These are phyloP conservation scores for Lobophora halterata DNA, from an alignment of 2,888 invertebrate species.

Conservation along the genomic window DNA sequence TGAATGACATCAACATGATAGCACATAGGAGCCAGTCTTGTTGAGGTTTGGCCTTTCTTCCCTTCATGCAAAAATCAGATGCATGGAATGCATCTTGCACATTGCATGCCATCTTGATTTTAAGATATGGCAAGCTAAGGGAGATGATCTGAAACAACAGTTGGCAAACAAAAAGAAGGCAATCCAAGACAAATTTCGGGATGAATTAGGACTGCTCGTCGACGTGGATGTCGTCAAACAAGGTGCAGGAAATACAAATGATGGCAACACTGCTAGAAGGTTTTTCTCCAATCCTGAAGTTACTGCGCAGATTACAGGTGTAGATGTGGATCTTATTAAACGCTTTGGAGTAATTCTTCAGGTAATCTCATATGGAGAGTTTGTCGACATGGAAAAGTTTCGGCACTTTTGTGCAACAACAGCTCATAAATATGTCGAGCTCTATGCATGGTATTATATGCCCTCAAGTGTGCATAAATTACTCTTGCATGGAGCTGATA, in stretches of 20 bases:
- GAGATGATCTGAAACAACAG: constrained; percentile 6
- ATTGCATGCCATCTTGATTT: constrained; percentile 23
- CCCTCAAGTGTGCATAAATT: too few species aligned
- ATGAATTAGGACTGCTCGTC: constrained; percentile 16
- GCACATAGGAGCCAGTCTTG: constrained; percentile 16
- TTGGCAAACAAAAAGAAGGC: constrained; percentile 12
- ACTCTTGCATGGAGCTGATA: too few species aligned
- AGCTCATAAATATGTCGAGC: too few species aligned
- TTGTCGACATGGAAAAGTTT: too few species aligned
- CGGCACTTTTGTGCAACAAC: too few species aligned
- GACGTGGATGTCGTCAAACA: constrained; percentile 19
- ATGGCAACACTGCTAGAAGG: constrained; percentile 22
- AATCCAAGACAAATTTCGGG: constrained; percentile 26
- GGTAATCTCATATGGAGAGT: too few species aligned
- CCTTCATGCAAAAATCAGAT: constrained; percentile 34
- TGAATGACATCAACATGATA: constrained; percentile 28
- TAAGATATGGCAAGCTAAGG: constrained; percentile 28
- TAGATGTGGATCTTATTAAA: too few species aligned
- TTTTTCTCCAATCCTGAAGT: too few species aligned
- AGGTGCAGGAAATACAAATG: constrained; percentile 19
- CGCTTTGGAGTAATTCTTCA: too few species aligned
- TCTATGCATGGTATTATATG: too few species aligned
- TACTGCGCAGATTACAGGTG: too few species aligned
- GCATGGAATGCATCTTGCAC: constrained; percentile 35
- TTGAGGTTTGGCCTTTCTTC: constrained; percentile 25